Conservation (phyloP, 2,888 invertebrate species). For the Trichogramma dendrolimi region DNA sequence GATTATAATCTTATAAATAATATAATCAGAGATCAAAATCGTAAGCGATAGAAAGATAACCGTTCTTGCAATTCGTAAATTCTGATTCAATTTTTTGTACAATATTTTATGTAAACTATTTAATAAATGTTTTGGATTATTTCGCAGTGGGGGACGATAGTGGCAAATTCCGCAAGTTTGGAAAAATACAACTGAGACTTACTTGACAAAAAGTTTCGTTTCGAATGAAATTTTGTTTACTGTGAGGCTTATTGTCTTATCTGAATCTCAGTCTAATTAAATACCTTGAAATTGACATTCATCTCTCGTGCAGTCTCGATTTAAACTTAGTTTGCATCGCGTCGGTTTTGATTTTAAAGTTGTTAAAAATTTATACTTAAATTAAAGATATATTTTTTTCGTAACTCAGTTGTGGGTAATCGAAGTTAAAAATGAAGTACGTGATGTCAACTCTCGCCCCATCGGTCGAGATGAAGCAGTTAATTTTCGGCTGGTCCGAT, state of each 20-base stretch:
- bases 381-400: background rate
- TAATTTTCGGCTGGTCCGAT: constrained; percentile 56
- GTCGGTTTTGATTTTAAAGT: background rate
- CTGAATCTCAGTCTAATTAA: constrained; percentile 1
- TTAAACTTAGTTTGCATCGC: background rate
- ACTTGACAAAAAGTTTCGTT: no score
- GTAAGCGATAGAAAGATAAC: no score
- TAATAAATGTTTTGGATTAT: no score
- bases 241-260: constrained; percentile 4
- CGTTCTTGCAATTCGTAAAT: no score
- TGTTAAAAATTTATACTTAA: background rate
- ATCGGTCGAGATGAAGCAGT: constrained; percentile 17
- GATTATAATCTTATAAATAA: no score
- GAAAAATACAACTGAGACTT: no score
- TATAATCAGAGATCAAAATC: no score
- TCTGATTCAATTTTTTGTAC: no score
- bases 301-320: background rate
- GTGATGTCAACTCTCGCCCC: constrained; percentile 10
- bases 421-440: constrained; percentile 3
- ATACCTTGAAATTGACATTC: background rate
- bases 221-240: no score
- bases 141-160: no score
- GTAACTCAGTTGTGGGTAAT: background rate
- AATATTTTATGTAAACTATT: no score
- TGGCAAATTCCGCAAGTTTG: no score